Conservation (phyloP, 2,888 invertebrate genomes). For the Drosophila histrio region DNA sequence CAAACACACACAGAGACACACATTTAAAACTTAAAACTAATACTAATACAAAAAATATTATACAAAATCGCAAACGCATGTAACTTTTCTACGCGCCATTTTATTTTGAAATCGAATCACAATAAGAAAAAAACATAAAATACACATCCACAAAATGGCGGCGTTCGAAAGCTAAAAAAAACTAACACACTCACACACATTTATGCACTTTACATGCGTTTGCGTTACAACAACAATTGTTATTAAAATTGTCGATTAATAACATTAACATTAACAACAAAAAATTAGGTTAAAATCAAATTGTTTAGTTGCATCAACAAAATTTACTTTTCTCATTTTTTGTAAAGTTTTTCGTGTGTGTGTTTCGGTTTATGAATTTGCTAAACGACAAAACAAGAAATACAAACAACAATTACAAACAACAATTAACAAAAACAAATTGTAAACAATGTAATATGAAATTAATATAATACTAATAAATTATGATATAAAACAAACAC, state of each 20-base stretch:
- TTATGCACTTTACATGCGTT: slow-evolving; percentile 67
- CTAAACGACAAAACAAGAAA: slow-evolving; percentile 36
- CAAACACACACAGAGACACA: slow-evolving; percentile 31
- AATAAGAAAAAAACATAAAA: slow-evolving; percentile 32
- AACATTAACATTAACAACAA: slow-evolving; percentile 40
- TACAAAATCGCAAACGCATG: slow-evolving; percentile 68
- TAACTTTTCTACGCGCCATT: slow-evolving; percentile 76
- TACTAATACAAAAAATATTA: slow-evolving; percentile 21
- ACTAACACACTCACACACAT: slow-evolving; percentile 14
- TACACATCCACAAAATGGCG: slow-evolving; percentile 57
- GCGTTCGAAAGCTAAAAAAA: slow-evolving; percentile 71
- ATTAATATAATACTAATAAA: slow-evolving; percentile 42
- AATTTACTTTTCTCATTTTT: slow-evolving; percentile 40
- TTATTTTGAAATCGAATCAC: slow-evolving; percentile 28
- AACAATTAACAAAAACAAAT: slow-evolving; percentile 29
- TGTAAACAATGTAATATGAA: slow-evolving; percentile 62
- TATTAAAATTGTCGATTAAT: slow-evolving; percentile 54
- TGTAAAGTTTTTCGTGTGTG: slow-evolving; percentile 61
- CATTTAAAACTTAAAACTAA: slow-evolving; percentile 19
- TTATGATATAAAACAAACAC: slow-evolving; percentile 42
- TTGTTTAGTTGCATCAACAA: slow-evolving; percentile 54
- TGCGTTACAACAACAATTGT: slow-evolving; percentile 47
- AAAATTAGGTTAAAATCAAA: slow-evolving; percentile 49
- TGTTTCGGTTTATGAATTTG: slow-evolving; percentile 43
- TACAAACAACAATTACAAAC: slow-evolving; percentile 29